Evolutionary conservation across 2,888 invertebrate species (phyloP).

Genomic region (Chloroclystis v-ata): DNA sequence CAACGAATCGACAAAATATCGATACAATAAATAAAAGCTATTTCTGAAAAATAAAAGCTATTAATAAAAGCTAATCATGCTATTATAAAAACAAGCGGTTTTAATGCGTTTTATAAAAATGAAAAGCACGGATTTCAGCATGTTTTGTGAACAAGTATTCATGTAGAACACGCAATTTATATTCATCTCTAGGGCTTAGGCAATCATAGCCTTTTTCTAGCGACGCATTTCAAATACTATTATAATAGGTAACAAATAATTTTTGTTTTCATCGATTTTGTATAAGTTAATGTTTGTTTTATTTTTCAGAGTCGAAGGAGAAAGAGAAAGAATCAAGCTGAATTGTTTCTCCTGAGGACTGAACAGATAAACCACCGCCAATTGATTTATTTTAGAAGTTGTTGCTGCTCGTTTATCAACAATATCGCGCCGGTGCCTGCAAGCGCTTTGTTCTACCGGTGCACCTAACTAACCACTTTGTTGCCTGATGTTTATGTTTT

Average conservation of each 20-base stretch:
- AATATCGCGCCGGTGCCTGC: constrained; percentile 30
- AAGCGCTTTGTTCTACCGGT: constrained; percentile 35
- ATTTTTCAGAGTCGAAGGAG: constrained; percentile 82
- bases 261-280: not conserved
- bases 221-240: not conserved
- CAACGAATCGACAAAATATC: constrained; percentile 4
- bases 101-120: not conserved
- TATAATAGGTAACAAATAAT: constrained; percentile 1
- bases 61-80: no score
- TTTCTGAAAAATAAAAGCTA: no score
- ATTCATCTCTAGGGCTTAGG: constrained; percentile 2
- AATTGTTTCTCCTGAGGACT: constrained; percentile 70
- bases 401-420: constrained; percentile 44
- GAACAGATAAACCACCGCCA: constrained; percentile 77
- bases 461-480: constrained; percentile 38
- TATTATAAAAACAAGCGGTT: not conserved
- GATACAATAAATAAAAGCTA: not conserved
- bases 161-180: not conserved
- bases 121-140: constrained; percentile 1
- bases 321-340: constrained; percentile 84
- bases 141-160: not conserved
- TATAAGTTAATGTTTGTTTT: constrained; percentile 4
- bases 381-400: constrained; percentile 72
- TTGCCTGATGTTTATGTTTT: constrained; percentile 63
- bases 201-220: constrained; percentile 8